Percentiles rank a stretch among this genome's conserved stretches.
Conservation (phyloP, 1,140 invertebrate genomes). For the Pogonognathellus flavescens region DNA sequence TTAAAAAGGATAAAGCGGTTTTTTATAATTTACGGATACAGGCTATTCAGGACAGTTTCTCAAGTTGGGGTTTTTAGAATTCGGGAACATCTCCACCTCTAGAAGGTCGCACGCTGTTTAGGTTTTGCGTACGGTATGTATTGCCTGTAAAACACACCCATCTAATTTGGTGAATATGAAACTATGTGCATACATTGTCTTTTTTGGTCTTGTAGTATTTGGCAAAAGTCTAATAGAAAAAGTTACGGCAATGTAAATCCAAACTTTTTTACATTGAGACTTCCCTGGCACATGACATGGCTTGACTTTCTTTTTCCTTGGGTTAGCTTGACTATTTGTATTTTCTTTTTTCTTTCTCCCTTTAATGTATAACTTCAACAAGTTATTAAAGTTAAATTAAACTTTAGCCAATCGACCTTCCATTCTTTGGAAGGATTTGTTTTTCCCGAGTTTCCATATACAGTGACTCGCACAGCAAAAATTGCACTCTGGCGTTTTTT, state of each 20-base stretch:
- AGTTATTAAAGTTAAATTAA: slow-evolving; percentile 48
- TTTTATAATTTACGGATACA: no score
- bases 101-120: no score
- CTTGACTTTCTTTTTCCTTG: neutral
- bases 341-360: neutral
- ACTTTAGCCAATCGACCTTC: neutral
- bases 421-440: neutral
- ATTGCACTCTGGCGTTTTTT: neutral
- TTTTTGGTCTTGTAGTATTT: no score
- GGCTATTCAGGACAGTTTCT: no score
- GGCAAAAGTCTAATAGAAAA: slow-evolving; percentile 8
- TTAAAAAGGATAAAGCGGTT: no score
- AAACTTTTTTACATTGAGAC: neutral
- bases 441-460: neutral
- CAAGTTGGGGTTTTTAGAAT: no score
- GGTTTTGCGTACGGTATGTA: no score
- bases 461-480: neutral
- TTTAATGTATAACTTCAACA: slow-evolving; percentile 27
- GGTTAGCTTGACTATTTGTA: neutral
- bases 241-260: slow-evolving; percentile 2
- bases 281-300: neutral
- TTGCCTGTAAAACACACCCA: no score
- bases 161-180: no score
- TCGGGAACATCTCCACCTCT: no score
- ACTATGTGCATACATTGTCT: no score